Conservation (phyloP, 2,888 invertebrate genomes). For the Electrophaes corylata region DNA sequence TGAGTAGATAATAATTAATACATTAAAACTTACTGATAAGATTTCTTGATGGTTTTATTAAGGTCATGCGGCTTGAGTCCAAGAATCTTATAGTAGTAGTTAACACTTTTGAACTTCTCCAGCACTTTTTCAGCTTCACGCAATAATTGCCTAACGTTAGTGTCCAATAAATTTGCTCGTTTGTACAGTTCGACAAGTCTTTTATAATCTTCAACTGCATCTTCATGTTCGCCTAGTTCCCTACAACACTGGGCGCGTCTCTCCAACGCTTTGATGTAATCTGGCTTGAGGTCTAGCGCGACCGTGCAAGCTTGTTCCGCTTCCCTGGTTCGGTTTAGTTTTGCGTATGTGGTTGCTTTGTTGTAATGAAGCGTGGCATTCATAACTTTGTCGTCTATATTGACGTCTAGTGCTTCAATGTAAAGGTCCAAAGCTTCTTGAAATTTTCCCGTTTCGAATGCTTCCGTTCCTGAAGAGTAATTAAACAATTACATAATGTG, state of each 20-base stretch:
- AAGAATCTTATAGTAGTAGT: slow-evolving; percentile 95
- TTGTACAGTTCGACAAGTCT: slow-evolving; percentile 87
- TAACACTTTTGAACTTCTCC: slow-evolving; percentile 72
- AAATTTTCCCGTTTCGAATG: slow-evolving; percentile 92
- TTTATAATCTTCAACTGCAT: slow-evolving; percentile 96
- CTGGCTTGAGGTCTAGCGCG: slow-evolving; percentile 92
- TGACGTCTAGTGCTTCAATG: slow-evolving; percentile 93
- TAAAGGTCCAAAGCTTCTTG: slow-evolving; percentile 93
- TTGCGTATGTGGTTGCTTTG: slow-evolving; percentile 93
- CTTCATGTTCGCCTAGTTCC: slow-evolving; percentile 92
- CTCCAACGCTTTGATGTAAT: slow-evolving; percentile 92
- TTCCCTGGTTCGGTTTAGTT: slow-evolving; percentile 90
- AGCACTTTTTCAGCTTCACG: slow-evolving; percentile 93
- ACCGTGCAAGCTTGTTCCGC: slow-evolving; percentile 93
- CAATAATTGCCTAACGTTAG: slow-evolving; percentile 89
- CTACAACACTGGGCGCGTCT: slow-evolving; percentile 94
- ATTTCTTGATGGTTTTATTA: neutral
- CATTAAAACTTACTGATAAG: neutral
- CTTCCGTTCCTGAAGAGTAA: too few relatives aligned
- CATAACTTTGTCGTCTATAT: slow-evolving; percentile 92
- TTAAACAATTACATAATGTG: too few relatives aligned
- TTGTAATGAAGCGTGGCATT: slow-evolving; percentile 97
- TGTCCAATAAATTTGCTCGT: slow-evolving; percentile 66
- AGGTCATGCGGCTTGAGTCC: slow-evolving; percentile 90
- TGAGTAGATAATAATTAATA: neutral